Evolutionary conservation across 37 sponge, comb jelly and placozoan species (phyloP), one percentile per base, ranked within the genome.

Genomic region (Mnemiopsis leidyi): DNA sequence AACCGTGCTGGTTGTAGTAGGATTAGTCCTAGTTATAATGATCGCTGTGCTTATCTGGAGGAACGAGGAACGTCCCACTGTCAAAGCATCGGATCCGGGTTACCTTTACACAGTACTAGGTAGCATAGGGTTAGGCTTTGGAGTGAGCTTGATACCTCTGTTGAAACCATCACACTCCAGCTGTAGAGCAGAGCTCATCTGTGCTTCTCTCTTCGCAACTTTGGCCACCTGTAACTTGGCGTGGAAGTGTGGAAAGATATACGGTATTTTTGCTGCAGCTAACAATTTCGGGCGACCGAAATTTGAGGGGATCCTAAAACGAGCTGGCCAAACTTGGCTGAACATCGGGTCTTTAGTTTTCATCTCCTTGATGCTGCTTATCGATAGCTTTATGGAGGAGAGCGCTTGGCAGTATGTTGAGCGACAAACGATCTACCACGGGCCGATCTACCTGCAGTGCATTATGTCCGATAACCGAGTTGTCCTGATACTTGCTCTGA

Each of bases 71-170:
- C 2, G 61, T 25, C 90, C 90, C n/a, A 61, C 39, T 26, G 39
- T 85, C 90, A 85, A 85, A 28, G 90, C 90, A 1, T 85, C 90
- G 26, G 90, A 85, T 1, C 90, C 90, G n/a, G 90, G 36, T 9
- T 85, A 85, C 30, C 2, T 85, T 3, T 85, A 85, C 61, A 39
- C 61, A 0, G 48, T 85, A 0, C 61, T 85, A 13, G 13, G 23
- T 9, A 26, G 29, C 9, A 21, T 85, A 5, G 21, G 2, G 2
- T 23, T 85, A 0, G 90, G 48, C 25, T 85, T 32, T 26, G 23
- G 3, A 28, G 29, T 0, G 2, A 85, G 90, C 36, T 0, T 40
- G 25, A 39, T 85, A 3, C 90, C 90, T 1, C 48, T 85, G 0
- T 0, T 85, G 24, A 39, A 85, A 28, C 90, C 90, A 35, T 26